Conservation (phyloP, 2,888 invertebrate species). For the Volucella inflata region DNA sequence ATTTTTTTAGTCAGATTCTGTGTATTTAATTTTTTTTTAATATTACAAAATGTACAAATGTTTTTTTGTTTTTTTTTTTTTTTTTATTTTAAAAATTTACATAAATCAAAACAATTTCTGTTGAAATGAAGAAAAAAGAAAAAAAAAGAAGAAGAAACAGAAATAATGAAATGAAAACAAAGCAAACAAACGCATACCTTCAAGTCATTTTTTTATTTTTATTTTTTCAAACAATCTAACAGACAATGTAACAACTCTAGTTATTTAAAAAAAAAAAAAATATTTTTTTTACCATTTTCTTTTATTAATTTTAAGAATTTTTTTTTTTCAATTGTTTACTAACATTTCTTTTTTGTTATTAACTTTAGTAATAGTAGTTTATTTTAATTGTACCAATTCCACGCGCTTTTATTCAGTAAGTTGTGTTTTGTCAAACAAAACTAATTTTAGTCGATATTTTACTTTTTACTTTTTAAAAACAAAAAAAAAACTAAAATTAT, state of each 20-base stretch:
- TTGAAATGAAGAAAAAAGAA: constrained; percentile 63
- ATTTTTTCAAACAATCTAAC: constrained; percentile 68
- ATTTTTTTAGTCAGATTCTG: constrained; percentile 75
- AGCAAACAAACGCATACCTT: constrained; percentile 76
- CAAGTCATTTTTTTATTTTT: constrained; percentile 76
- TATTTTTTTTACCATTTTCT: constrained; percentile 74
- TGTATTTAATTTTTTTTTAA: constrained; percentile 74
- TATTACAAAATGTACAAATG: constrained; percentile 74
- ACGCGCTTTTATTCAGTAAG: constrained; percentile 77
- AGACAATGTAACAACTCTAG: constrained; percentile 73
- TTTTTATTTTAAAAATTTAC: constrained; percentile 63
- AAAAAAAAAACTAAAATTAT: constrained; percentile 49
- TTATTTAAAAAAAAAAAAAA: constrained; percentile 69
- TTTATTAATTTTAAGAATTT: constrained; percentile 73
- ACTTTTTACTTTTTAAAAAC: constrained; percentile 80
- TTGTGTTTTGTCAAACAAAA: constrained; percentile 78
- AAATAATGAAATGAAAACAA: constrained; percentile 62
- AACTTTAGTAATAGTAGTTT: constrained; percentile 74
- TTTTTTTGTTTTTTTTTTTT: constrained; percentile 52
- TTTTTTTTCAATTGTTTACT: constrained; percentile 76
- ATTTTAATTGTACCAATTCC: constrained; percentile 80
- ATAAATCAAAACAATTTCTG: constrained; percentile 58
- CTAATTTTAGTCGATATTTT: constrained; percentile 84
- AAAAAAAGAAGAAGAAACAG: constrained; percentile 67
- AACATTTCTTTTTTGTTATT: constrained; percentile 77